Evolutionary conservation across 2,797 vertebrate species (phyloP), one percentile per base, ranked within the genome.

Genomic region (Eutrigla gurnardus): DNA sequence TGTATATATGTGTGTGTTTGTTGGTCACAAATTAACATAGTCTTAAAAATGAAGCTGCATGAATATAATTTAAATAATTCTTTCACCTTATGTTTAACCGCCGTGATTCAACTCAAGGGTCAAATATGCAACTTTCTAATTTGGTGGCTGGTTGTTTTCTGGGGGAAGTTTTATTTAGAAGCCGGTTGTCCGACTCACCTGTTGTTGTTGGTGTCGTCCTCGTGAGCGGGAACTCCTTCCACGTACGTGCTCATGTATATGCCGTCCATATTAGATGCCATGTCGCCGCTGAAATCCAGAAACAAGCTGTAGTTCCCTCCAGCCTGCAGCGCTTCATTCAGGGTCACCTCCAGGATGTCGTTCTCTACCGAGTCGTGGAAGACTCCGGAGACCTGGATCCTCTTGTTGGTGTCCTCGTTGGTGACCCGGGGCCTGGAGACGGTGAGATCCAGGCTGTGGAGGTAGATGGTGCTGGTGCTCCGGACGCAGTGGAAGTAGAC

Each of bases 201-300:
- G 1, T 85, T 32, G 2, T 43, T 35, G 15, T 70, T 45, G 2
- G 53, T 36, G 18, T 84, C 70, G 0, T 4, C 73, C 46, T 73
- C 82, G 40, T 52, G 0, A 0, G 17, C 55, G 3, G 71, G 25
- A 2, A 15, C 0, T 1, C 66, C 78, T 61, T 89, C 83, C 0
- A 35, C 13, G 65, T 96, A 96, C 4, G 17, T 69, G 86, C 89
- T 94, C 0, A 85, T 0, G 55, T 83, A 95, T 15, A 96, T 50
- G 0, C 75, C 94, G 0, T 76, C 4, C 3, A 91, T 47, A 40
- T 36, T 15, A 0, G 77, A n/a, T 0, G 37, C 52, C 0, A 94
- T 65, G 7, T 85, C 10, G 15, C 93, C 95, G 2, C 40, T 0
- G 55, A 96, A 96, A 0, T 4, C 13, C 64, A 94, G 86, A 70